Base-by-base conservation (phyloP, 2,113 vertebrate species). In the Crotophaga sulcirostris region DNA sequence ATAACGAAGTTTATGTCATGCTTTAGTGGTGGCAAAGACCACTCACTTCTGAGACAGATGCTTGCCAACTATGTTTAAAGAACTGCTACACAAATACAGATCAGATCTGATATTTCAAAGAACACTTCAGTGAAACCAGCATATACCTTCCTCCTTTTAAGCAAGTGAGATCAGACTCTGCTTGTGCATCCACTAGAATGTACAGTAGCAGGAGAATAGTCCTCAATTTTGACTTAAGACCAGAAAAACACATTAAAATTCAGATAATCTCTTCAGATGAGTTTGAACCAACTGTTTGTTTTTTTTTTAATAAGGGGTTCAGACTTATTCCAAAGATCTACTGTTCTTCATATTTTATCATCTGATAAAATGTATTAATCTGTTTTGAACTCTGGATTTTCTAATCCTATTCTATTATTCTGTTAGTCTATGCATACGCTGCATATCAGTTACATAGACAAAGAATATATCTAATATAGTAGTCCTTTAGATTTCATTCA, bases 251-350 rank as follows among this genome's bases (percentile, higher is more conserved):
- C 10, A 33, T 25, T 31, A 36, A 73, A 87, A 54, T 40, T 54
- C 47, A 64, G 3, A 56, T 4, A 1, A 45, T 16, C 36, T 51
- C 34, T 77, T 86, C 33, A 83, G 26, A 6, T 19, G 12, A 70
- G 20, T 55, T 78, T 78, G 20, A 87, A 81, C 2, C 0, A 0
- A 47, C 9, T 16, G 8, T 8, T 2, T 4, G 51, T 28, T 6
- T 2, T 16, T 16, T 29, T 54, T 66, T 64, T 11, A 67, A 60
- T 13, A 56, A 72, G 13, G 8, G 6, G 9, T 2, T 76, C 34
- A 56, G 21, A 68, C 16, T 90, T 68, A 54, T 52, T 79, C 16
- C 3, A 1, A 54, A 72, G 24, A 64, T 13, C 24, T 59, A 29
- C 7, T 52, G 10, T 15, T 70, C 38, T 58, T 84, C 20, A 11